These are phyloP conservation scores for Drosophila cardini DNA, from an alignment of 1,140 invertebrate species.

Conservation along the genomic window DNA sequence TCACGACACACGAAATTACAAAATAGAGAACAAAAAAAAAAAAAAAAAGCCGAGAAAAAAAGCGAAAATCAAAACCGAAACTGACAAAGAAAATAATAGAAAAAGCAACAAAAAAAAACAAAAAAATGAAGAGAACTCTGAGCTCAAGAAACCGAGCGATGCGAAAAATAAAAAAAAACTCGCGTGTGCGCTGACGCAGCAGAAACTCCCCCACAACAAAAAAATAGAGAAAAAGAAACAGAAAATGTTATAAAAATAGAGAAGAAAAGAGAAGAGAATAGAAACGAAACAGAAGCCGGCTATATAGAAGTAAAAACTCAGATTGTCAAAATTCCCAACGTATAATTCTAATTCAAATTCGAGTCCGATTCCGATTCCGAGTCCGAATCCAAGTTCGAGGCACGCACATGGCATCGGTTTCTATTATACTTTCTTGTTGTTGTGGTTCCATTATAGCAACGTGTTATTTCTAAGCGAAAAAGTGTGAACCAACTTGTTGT, in stretches of 20 bases:
- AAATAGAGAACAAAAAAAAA: constrained; percentile 48
- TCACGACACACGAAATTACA: too few relatives aligned
- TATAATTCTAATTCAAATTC: constrained; percentile 7
- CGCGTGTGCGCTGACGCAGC: constrained; percentile 75
- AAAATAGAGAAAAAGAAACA: background rate
- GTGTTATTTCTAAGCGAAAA: constrained; percentile 54
- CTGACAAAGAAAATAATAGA: constrained; percentile 3
- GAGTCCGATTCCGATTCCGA: constrained; percentile 18
- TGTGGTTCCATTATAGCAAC: constrained; percentile 41
- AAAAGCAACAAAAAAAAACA: background rate
- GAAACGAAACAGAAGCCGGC: constrained; percentile 15
- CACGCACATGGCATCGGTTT: constrained; percentile 67
- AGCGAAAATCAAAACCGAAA: constrained; percentile 39
- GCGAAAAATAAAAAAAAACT: constrained; percentile 58
- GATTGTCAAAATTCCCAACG: constrained; percentile 51
- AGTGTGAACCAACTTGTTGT: constrained; percentile 66
- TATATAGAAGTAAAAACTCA: constrained; percentile 13
- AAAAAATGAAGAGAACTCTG: background rate
- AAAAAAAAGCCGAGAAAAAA: constrained; percentile 36
- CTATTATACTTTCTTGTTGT: constrained; percentile 32
- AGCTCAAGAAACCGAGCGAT: constrained; percentile 16
- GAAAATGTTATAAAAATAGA: background rate
- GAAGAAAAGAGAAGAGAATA: background rate
- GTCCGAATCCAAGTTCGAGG: constrained; percentile 9
- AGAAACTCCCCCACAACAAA: constrained; percentile 51